A percentile compares a stretch with the other conserved stretches of the same genome.
These are phyloP conservation scores for Leptodactylus fallax DNA, from an alignment of 2,797 vertebrate genomes.

Conservation along the genomic window DNA sequence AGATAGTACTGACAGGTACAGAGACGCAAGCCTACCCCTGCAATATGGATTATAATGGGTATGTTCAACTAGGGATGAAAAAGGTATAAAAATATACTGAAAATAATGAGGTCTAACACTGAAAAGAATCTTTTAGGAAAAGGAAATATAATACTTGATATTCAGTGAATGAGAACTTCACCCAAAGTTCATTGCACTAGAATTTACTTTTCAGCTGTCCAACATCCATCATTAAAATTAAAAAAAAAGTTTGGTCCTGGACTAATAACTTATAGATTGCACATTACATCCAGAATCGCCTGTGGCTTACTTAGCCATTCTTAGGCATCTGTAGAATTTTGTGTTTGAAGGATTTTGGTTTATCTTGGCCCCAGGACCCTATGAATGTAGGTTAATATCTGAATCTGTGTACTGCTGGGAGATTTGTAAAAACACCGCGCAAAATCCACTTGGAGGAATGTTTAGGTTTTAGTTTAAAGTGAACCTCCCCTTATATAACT, in stretches of 20 bases:
- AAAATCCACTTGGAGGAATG: background rate
- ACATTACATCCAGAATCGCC: slow-evolving; percentile 5
- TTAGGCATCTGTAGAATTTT: slow-evolving; percentile 21
- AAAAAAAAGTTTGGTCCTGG: background rate
- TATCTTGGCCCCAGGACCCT: slow-evolving; percentile 25
- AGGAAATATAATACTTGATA: background rate
- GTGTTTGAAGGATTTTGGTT: slow-evolving; percentile 6
- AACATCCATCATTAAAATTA: background rate
- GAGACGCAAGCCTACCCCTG: no score
- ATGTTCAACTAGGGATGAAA: no score
- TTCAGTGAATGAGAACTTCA: background rate
- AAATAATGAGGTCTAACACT: background rate
- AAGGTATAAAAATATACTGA: background rate
- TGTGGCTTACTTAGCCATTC: background rate
- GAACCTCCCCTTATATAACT: background rate
- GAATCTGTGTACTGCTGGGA: background rate
- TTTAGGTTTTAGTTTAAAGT: background rate
- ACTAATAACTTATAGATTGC: slow-evolving; percentile 7
- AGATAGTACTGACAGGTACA: no score
- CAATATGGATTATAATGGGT: no score
- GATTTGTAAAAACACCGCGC: background rate
- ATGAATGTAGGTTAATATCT: slow-evolving; percentile 14
- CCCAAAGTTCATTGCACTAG: background rate
- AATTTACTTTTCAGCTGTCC: background rate
- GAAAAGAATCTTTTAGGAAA: background rate